These are phyloP conservation scores for Heliconius aoede DNA, from an alignment of 2,888 invertebrate genomes.

Conservation along the genomic window DNA sequence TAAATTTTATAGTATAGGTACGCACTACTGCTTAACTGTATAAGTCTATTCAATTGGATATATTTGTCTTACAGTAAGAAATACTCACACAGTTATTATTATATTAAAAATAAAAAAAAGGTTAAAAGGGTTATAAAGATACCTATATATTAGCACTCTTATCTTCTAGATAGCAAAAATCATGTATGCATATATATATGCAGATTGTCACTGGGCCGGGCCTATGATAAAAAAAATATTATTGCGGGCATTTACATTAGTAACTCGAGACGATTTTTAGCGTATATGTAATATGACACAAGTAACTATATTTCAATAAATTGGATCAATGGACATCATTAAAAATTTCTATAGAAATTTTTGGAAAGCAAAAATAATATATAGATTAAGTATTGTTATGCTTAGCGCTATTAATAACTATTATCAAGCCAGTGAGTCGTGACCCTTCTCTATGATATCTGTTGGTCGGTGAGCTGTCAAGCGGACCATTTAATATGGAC, in stretches of 20 bases:
- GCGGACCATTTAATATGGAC: slow-evolving; percentile 58
- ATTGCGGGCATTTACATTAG: too few species aligned
- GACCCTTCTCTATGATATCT: slow-evolving; percentile 31
- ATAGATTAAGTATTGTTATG: slow-evolving; percentile 1
- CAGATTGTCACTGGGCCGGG: too few species aligned
- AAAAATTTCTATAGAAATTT: slow-evolving; percentile 13
- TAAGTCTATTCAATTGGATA: not conserved
- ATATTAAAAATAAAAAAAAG: not conserved
- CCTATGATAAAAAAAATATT: too few species aligned
- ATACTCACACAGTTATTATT: not conserved
- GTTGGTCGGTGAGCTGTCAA: slow-evolving; percentile 29
- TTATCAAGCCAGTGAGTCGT: slow-evolving; percentile 36
- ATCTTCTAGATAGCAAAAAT: too few species aligned
- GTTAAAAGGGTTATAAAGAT: too few species aligned
- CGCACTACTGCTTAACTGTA: not conserved
- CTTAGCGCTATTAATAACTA: slow-evolving; percentile 26
- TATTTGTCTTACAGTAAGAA: not conserved
- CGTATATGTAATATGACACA: not conserved
- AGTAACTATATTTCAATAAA: not conserved
- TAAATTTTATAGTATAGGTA: not conserved
- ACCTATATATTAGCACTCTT: too few species aligned
- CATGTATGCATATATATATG: too few species aligned
- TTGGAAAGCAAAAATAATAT: slow-evolving; percentile 29
- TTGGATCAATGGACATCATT: not conserved
- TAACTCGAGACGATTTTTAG: too few species aligned